phyloP scores from a whole-genome alignment of 2,888 invertebrate genomes.

The Stenoptilia bipunctidactyla region DNA sequence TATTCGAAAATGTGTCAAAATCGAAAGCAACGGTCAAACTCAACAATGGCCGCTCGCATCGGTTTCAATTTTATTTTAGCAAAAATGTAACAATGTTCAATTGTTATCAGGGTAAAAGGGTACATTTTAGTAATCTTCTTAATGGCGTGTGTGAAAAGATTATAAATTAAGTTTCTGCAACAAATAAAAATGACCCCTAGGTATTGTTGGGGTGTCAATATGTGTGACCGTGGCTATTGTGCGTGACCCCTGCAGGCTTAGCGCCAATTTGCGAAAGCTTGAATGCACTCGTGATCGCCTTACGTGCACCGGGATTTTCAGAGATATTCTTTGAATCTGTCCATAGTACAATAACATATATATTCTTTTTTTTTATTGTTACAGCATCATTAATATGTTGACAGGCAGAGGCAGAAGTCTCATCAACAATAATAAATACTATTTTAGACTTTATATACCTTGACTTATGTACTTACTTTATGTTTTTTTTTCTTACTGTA shows the following conservation, averaged over 20 bases:
- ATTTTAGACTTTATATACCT: too few species aligned
- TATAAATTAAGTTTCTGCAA: conserved; percentile 72
- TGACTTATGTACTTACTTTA: too few species aligned
- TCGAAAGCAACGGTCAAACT: conserved; percentile 44
- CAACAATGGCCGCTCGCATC: conserved; percentile 43
- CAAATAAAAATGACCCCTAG: conserved; percentile 71
- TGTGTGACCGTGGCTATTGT: conserved; percentile 65
- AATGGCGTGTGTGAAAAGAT: conserved; percentile 72
- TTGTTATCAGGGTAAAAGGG: conserved; percentile 66
- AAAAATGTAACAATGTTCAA: conserved; percentile 65
- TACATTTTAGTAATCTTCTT: conserved; percentile 69
- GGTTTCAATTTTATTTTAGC: conserved; percentile 52
- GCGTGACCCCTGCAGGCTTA: conserved; percentile 57
- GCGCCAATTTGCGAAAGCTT: conserved; percentile 58
- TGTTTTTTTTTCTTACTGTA: too few species aligned
- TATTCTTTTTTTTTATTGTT: conserved; percentile 8
- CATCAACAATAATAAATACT: neutral
- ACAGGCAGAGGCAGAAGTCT: neutral
- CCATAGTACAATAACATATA: conserved; percentile 32
- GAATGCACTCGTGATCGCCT: conserved; percentile 48
- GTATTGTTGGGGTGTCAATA: conserved; percentile 67
- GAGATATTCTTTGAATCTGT: conserved; percentile 29
- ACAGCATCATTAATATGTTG: neutral
- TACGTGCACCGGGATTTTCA: conserved; percentile 32
- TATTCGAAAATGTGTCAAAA: conserved; percentile 59